Evolutionary conservation across 2,113 vertebrate genomes (phyloP), one percentile per base, ranked within the genome.

Genomic region (Hyaena hyaena): DNA sequence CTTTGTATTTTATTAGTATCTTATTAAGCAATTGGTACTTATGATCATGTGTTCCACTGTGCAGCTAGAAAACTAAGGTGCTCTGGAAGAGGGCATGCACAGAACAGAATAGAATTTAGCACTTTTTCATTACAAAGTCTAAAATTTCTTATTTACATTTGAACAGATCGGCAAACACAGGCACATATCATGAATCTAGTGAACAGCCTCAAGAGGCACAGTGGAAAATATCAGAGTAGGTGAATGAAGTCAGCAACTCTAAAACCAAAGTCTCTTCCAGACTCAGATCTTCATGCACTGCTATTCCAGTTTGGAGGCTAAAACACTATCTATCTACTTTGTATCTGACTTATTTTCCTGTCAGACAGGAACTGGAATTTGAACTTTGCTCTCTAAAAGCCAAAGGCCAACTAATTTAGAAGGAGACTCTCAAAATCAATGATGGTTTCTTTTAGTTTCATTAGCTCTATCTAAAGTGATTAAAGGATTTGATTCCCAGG

Each of bases 401-500:
- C 98, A 98, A 98, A 98, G 96, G 97, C 92, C 96, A 98, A 92
- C 92, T 97, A 96, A 97, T 97, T 97, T 97, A 94, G 93, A 96
- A 90, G 80, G 89, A 97, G 83, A 95, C 96, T 93, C 94, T 96
- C 89, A 93, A 87, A 97, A 96, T 97, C 96, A 95, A 76, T 96
- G 92, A 96, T 82, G 90, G 87, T 76, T 97, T 96, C 96, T 96
- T 93, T 89, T 71, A 53, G 93, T 97, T 97, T 96, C 97, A 96
- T 96, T 92, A 96, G 65, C 80, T 96, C 84, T 97, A 93, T 95
- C 95, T 90, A 71, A 95, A 84, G 91, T 95, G 95, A 97, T 98
- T 95, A 97, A 96, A 97, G 85, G 86, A 96, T 95, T 94, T 71
- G 96, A 96, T 97, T 96, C 71, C 88, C 93, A 95, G 96, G 96